A percentile compares a stretch with the other conserved stretches of the same genome.
Conservation (phyloP, 2,113 vertebrate genomes). For the Tringa solitaria region DNA sequence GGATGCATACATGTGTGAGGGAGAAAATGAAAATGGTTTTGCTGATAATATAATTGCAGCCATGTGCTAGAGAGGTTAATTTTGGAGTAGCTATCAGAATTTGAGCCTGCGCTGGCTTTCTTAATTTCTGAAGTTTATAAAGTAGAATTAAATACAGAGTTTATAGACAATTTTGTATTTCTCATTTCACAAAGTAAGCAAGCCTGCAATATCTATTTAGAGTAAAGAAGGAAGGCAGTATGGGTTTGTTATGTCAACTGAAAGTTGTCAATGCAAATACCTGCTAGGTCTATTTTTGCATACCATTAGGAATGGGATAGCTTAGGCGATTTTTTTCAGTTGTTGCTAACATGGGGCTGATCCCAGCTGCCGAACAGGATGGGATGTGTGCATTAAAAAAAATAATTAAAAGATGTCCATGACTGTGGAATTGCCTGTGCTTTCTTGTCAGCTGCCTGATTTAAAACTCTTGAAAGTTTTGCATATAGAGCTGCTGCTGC, state of each 20-base stretch:
- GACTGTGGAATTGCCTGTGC: neutral
- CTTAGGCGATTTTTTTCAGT: neutral
- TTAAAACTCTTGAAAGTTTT: neutral
- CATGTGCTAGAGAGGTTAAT: neutral
- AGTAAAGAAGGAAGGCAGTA: neutral
- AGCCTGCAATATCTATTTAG: neutral
- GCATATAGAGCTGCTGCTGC: neutral
- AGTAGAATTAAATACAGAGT: neutral
- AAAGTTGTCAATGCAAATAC: neutral
- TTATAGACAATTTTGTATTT: neutral
- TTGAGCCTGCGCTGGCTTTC: neutral
- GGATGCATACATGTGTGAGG: neutral
- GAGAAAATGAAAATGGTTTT: neutral
- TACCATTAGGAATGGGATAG: neutral
- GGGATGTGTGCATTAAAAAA: neutral
- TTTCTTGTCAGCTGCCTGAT: neutral
- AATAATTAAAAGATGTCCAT: accelerated
- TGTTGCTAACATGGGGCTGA: neutral
- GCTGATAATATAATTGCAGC: neutral
- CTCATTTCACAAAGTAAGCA: neutral
- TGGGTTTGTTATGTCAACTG: neutral
- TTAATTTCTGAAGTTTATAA: neutral
- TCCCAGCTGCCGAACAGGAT: neutral
- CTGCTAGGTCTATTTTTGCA: neutral
- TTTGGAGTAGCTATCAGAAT: neutral